phyloP scores from a whole-genome alignment of 2,888 invertebrate species.

The Tryphoninae sp. region DNA sequence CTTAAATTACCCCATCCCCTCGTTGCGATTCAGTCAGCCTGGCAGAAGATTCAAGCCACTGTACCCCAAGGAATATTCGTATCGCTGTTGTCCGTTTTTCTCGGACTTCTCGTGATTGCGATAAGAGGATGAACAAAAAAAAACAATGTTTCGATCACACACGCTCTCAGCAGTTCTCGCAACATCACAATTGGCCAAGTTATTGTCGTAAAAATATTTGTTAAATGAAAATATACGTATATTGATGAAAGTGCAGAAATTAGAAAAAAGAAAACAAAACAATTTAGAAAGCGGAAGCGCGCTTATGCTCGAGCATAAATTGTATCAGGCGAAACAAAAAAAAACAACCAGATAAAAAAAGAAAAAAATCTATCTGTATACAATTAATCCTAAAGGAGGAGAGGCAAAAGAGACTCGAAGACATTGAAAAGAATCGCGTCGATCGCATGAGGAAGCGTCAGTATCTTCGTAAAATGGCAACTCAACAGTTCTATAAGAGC shows the following conservation, averaged over 20 bases:
- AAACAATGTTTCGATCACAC: constrained; percentile 3
- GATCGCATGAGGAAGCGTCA: constrained; percentile 86
- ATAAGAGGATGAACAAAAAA: constrained; percentile 67
- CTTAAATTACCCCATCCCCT: constrained; percentile 41
- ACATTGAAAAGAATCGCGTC: constrained; percentile 86
- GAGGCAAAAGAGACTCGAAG: constrained; percentile 88
- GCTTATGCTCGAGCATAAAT: constrained; percentile 49
- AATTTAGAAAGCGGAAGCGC: constrained; percentile 11
- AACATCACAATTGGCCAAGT: constrained; percentile 46
- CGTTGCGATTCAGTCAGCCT: constrained; percentile 73
- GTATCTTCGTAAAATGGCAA: constrained; percentile 88
- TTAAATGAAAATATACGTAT: constrained; percentile 26
- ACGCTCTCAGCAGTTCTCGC: not conserved
- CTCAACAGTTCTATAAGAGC: constrained; percentile 92
- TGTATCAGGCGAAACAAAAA: constrained; percentile 13
- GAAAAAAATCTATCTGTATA: constrained; percentile 52
- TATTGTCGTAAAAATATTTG: constrained; percentile 1
- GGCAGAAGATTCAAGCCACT: constrained; percentile 74
- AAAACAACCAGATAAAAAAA: not conserved
- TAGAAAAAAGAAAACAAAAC: constrained; percentile 20
- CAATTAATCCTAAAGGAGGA: constrained; percentile 84
- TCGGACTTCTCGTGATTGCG: constrained; percentile 73
- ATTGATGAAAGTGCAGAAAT: constrained; percentile 5
- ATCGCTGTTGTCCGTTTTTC: constrained; percentile 74
- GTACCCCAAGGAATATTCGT: constrained; percentile 76